These are phyloP conservation scores for Reinhardtius hippoglossoides DNA, from an alignment of 2,113 vertebrate species.

Conservation along the genomic window DNA sequence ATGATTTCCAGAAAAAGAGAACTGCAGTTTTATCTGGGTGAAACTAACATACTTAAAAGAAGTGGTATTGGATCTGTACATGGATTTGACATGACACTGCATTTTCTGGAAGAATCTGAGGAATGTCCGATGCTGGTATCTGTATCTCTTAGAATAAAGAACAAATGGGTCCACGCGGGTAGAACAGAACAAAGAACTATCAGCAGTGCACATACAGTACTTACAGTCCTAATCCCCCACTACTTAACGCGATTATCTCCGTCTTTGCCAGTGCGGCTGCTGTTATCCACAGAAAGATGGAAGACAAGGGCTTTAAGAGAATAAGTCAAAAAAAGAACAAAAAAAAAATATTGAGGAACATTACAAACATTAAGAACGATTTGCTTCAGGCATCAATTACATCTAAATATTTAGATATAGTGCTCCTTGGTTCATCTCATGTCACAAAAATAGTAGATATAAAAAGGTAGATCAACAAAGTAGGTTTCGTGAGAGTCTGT, in stretches of 20 bases:
- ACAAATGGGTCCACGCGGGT: conserved; percentile 5
- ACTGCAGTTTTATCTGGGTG: no score
- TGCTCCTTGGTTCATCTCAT: not conserved
- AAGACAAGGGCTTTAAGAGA: not conserved
- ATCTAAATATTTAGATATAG: not conserved
- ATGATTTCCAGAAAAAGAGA: no score
- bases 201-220: conserved; percentile 4
- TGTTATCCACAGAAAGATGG: conserved; percentile 12
- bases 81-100: not conserved
- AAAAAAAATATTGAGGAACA: not conserved
- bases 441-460: not conserved
- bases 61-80: no score
- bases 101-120: no score
- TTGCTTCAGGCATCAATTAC: not conserved
- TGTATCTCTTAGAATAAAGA: not conserved
- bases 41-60: no score
- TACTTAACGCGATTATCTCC: conserved; percentile 30
- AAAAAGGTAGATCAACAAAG: not conserved
- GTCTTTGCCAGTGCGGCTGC: conserved; percentile 9
- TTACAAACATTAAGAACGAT: not conserved
- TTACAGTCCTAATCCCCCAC: conserved; percentile 30
- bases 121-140: not conserved
- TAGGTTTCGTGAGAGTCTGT: not conserved
- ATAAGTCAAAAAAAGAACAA: not conserved
- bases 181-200: conserved; percentile 20